A percentile compares a stretch with the other conserved stretches of the same genome.
phyloP scores from a whole-genome alignment of 2,797 vertebrate genomes.

The Sciaenops ocellatus region DNA sequence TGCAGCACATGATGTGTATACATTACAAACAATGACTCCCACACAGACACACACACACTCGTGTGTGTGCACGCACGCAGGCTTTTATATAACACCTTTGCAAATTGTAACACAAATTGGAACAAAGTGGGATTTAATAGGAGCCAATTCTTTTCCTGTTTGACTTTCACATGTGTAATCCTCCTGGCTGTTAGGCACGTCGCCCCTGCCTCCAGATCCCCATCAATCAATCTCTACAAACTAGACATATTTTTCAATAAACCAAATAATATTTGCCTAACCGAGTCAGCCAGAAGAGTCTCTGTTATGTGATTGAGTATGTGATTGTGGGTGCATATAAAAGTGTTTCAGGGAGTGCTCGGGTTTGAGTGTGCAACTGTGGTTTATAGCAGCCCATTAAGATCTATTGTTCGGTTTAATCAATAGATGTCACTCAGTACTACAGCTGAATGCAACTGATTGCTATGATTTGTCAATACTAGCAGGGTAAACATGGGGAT shows the following conservation, averaged over 20 bases:
- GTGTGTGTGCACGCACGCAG: not conserved
- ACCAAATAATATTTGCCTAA: constrained; percentile 49
- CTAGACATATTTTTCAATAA: constrained; percentile 47
- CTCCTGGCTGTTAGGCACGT: constrained; percentile 13
- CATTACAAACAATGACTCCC: constrained; percentile 42
- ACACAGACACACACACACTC: not conserved
- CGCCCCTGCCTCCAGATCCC: constrained; percentile 24
- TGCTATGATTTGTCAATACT: constrained; percentile 77
- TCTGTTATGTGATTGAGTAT: constrained; percentile 53
- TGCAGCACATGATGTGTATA: constrained; percentile 62
- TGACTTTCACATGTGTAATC: constrained; percentile 31
- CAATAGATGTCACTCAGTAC: constrained; percentile 79
- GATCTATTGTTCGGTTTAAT: constrained; percentile 77
- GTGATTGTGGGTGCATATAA: constrained; percentile 39
- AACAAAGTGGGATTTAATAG: constrained; percentile 57
- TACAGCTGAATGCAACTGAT: constrained; percentile 71
- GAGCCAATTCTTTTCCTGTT: constrained; percentile 49
- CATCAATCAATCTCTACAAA: constrained; percentile 44
- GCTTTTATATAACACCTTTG: constrained; percentile 32
- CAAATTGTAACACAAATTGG: constrained; percentile 46
- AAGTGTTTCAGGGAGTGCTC: constrained; percentile 57
- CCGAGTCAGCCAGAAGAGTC: constrained; percentile 41
- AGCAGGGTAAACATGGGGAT: constrained; percentile 72
- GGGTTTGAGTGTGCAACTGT: constrained; percentile 57
- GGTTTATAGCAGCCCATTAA: constrained; percentile 73